Base-by-base conservation (phyloP, 2,888 invertebrate genomes). In the Clusia tigrina region DNA sequence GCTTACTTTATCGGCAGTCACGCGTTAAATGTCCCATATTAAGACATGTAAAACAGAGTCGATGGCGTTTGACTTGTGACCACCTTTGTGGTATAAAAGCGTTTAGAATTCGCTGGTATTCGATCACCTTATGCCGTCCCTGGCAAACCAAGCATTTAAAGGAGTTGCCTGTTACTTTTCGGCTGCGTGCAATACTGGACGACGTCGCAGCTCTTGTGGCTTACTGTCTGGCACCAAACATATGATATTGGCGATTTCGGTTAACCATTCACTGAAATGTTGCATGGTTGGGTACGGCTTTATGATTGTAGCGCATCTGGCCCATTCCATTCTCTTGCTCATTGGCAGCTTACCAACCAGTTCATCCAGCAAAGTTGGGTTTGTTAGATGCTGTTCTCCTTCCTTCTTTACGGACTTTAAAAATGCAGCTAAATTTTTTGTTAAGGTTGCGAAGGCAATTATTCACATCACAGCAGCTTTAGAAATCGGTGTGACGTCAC, bases 401-500 rank as follows among this genome's bases (percentile, higher is more conserved):
- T n/a, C n/a, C n/a, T n/a, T n/a, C 12, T 59, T 58, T 1, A 46
- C 37, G 15, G 66, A 48, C 52, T 67, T 59, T 9, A 68, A 46
- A 17, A 66, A 64, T 46, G 51, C 48, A 9, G 48, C 64, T 2
- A 67, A 48, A 24, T 65, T 69, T 22, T 58, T 65, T 10, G 65
- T 57, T 32, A 60, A 59, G 1, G 63, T 65, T 17, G 70, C 60
- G 9, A 68, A 69, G 12, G 59, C 42, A 10, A 68, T 38, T 1
- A 66, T 23, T 37, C 58, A 57, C 17, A 26, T 32, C 25, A 67
- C n/a, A 10, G 37, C 12, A 53, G n/a, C 17, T 60, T 64, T 54
- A 52, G 52, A 38, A 15, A 63, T 65, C n/a, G 56, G 24, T 2
- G 57, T 42, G 6, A 66, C 46, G 2, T 62, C 53, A 1, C 62